A percentile compares a stretch with the other conserved stretches of the same genome.
Evolutionary conservation across 2,888 invertebrate genomes (phyloP).

Genomic region (Nudaria mundana): DNA sequence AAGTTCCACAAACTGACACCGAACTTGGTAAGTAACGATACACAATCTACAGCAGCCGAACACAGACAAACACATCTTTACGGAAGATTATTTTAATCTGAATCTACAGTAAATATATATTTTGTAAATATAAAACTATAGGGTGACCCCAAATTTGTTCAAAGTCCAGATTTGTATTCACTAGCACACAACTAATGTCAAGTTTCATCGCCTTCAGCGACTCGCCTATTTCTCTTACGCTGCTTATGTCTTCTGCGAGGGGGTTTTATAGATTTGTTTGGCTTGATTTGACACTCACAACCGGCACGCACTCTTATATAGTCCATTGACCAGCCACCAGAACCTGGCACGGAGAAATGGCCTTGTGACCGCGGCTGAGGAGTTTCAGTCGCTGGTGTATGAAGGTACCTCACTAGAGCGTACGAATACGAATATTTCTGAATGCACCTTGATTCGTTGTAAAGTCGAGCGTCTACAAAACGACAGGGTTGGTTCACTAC

Average conservation of each 20-base stretch:
- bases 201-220: constrained; percentile 63
- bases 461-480: constrained; percentile 86
- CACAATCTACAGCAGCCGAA: constrained; percentile 21
- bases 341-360: constrained; percentile 75
- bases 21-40: constrained; percentile 30
- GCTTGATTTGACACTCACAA: constrained; percentile 90
- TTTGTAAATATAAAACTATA: constrained; percentile 51
- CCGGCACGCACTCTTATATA: constrained; percentile 91
- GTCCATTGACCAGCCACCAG: constrained; percentile 87
- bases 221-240: constrained; percentile 56
- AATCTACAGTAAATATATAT: constrained; percentile 31
- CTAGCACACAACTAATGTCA: constrained; percentile 52
- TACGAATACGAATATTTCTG: constrained; percentile 92
- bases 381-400: constrained; percentile 61
- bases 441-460: constrained; percentile 88
- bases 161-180: constrained; percentile 59
- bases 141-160: constrained; percentile 54
- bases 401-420: constrained; percentile 86
- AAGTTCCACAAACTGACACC: constrained; percentile 24
- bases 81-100: constrained; percentile 21
- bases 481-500: constrained; percentile 87
- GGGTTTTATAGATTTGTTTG: constrained; percentile 80
- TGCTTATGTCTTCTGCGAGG: constrained; percentile 56
- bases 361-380: constrained; percentile 64
- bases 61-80: constrained; percentile 27